phyloP scores from a whole-genome alignment of 2,888 invertebrate genomes.

The Caradrina kadenii region DNA sequence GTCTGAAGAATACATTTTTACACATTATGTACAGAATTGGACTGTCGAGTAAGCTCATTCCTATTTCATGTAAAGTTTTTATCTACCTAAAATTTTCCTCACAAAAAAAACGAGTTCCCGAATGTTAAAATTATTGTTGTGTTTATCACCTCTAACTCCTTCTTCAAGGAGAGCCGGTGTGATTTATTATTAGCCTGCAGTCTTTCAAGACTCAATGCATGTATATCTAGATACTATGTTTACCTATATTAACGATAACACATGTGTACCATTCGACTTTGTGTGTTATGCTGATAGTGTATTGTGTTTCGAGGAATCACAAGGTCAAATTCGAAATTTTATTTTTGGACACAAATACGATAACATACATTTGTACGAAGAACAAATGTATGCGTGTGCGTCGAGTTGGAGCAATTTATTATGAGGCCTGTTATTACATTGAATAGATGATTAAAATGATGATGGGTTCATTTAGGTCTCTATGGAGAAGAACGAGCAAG shows the following conservation, averaged over 20 bases:
- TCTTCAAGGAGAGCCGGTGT: background rate
- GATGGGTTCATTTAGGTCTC: constrained; percentile 12
- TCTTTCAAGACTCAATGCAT: background rate
- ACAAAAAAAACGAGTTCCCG: background rate
- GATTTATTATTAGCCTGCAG: background rate
- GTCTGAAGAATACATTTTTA: no score
- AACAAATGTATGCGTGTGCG: background rate
- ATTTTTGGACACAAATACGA: background rate
- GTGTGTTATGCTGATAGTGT: background rate
- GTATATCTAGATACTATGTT: background rate
- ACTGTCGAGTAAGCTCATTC: background rate
- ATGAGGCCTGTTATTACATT: background rate
- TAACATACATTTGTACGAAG: background rate
- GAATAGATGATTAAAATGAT: constrained; percentile 13
- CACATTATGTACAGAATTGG: no score
- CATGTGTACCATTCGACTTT: background rate
- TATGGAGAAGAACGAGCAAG: no score
- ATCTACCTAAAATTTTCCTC: background rate
- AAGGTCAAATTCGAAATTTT: background rate
- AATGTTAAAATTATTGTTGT: no score
- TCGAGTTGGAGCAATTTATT: background rate
- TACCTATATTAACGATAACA: background rate
- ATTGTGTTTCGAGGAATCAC: background rate
- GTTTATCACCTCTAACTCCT: background rate
- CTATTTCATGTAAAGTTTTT: background rate